Evolutionary conservation across 1,140 invertebrate genomes (phyloP).

Genomic region (Hydropsyche tenuis): DNA sequence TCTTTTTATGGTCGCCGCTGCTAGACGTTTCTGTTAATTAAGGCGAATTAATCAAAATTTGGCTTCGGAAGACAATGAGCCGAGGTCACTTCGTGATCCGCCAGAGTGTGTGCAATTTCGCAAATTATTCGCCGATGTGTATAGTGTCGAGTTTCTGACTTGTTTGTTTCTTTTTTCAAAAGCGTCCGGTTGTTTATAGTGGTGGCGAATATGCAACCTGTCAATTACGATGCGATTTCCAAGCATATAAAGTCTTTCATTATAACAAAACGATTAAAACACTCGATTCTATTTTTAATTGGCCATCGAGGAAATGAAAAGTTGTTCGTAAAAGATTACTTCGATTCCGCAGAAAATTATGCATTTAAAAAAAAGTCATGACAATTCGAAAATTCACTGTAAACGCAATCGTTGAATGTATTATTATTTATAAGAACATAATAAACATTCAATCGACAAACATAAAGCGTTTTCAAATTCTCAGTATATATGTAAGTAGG

Average conservation of each 20-base stretch:
- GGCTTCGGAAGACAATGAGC: slow-evolving; percentile 10
- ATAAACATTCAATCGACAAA: neutral
- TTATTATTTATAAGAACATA: neutral
- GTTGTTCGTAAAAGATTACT: too few relatives aligned
- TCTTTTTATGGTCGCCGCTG: slow-evolving; percentile 8
- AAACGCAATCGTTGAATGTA: too few relatives aligned
- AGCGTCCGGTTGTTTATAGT: neutral
- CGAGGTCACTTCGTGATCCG: slow-evolving; percentile 20
- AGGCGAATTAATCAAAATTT: slow-evolving; percentile 23
- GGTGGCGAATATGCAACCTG: neutral
- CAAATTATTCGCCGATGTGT: slow-evolving; percentile 3
- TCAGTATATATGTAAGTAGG: too few relatives aligned
- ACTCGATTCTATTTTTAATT: too few relatives aligned
- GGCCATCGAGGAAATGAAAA: too few relatives aligned
- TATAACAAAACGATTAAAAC: too few relatives aligned
- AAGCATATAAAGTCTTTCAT: too few relatives aligned
- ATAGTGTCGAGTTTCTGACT: neutral
- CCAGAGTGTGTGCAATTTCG: neutral
- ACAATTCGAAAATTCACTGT: too few relatives aligned
- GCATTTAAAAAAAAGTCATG: neutral
- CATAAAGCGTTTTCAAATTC: too few relatives aligned
- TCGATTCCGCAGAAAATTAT: too few relatives aligned
- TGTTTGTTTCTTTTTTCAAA: neutral
- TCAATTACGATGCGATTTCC: neutral
- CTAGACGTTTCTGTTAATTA: slow-evolving; percentile 12